phyloP scores from a whole-genome alignment of 2,113 vertebrate genomes.

The Mastomys coucha region DNA sequence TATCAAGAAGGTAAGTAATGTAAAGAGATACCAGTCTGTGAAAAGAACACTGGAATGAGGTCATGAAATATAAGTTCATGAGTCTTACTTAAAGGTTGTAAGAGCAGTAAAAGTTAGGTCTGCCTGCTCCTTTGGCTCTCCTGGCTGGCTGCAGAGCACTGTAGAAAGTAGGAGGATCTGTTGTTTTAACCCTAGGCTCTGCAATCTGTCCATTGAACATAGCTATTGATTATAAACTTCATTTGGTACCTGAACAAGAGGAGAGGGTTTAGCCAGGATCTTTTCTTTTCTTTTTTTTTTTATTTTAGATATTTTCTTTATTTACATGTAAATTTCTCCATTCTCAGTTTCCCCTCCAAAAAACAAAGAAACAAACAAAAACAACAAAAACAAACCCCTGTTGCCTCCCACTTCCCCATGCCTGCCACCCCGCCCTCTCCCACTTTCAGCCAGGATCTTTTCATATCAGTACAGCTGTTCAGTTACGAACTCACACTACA shows the following conservation, averaged over 20 bases:
- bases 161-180: not conserved
- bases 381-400: no score
- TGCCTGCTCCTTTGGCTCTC: not conserved
- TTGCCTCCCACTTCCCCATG: no score
- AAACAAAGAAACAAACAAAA: no score
- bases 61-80: constrained; percentile 59
- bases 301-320: no score
- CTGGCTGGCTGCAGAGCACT: not conserved
- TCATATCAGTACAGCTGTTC: not conserved
- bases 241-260: constrained; percentile 23
- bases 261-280: constrained; percentile 4
- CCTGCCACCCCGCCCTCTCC: no score
- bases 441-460: constrained; percentile 15
- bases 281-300: no score
- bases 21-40: constrained; percentile 57
- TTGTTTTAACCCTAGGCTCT: constrained; percentile 33
- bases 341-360: no score
- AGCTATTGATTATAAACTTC: constrained; percentile 47
- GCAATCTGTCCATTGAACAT: not conserved
- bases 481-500: not conserved
- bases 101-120: not conserved
- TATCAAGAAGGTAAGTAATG: constrained; percentile 54
- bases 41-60: constrained; percentile 55
- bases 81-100: constrained; percentile 52
- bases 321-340: no score